A percentile compares a stretch with the other conserved stretches of the same genome.
These are phyloP conservation scores for Noctua comes DNA, from an alignment of 2,888 invertebrate genomes.

Conservation along the genomic window DNA sequence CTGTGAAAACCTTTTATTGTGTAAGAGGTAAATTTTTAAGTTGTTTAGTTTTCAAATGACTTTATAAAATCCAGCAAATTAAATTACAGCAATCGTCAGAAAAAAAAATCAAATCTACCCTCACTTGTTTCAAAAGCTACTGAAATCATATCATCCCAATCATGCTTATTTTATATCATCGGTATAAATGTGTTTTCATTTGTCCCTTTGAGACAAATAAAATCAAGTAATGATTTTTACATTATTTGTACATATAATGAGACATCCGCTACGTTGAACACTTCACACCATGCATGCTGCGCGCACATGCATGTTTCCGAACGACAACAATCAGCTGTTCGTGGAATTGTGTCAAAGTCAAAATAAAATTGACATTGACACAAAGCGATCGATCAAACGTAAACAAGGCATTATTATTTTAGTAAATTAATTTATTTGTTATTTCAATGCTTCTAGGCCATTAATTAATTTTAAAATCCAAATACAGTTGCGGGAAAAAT, in stretches of 20 bases:
- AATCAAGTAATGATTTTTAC: background rate
- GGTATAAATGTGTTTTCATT: background rate
- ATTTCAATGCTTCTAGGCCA: slow-evolving; percentile 46
- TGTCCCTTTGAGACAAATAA: background rate
- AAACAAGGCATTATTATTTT: slow-evolving; percentile 55
- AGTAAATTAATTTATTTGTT: slow-evolving; percentile 29
- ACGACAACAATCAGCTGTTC: slow-evolving; percentile 42
- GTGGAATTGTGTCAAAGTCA: background rate
- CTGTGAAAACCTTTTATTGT: slow-evolving; percentile 28
- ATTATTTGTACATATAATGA: background rate
- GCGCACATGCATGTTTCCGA: slow-evolving; percentile 27
- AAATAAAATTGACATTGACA: slow-evolving; percentile 25
- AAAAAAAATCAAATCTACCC: slow-evolving; percentile 19
- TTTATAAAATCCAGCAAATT: background rate
- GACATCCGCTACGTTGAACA: background rate
- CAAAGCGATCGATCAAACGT: slow-evolving; percentile 59
- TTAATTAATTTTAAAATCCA: slow-evolving; percentile 37
- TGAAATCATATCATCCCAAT: background rate
- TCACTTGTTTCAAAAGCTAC: background rate
- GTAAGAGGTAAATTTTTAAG: background rate
- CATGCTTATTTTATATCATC: background rate
- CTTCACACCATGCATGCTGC: background rate
- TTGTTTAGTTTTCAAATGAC: background rate
- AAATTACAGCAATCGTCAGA: background rate
- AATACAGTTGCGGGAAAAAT: slow-evolving; percentile 4